A percentile compares a stretch with the other conserved stretches of the same genome.
phyloP scores from a whole-genome alignment of 1,140 invertebrate genomes.

The Magallana ariakensis region DNA sequence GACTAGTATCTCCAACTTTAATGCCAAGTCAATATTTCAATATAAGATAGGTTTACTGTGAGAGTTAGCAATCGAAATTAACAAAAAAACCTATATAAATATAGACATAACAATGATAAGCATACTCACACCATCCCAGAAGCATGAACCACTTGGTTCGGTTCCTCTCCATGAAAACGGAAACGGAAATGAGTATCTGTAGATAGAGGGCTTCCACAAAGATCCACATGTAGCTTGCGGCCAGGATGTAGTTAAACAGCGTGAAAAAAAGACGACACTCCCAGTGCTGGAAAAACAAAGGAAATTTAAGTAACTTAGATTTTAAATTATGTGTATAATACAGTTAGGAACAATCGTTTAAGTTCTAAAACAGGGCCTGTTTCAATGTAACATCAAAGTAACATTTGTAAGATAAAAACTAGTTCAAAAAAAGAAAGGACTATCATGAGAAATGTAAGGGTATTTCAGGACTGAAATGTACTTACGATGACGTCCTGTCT shows the following conservation, averaged over 20 bases:
- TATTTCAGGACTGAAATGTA: background rate
- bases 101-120: background rate
- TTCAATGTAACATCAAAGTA: no score
- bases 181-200: slow-evolving; percentile 86
- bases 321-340: background rate
- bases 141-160: slow-evolving; percentile 85
- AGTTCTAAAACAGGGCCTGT: no score
- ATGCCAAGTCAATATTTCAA: no score
- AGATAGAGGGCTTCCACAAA: slow-evolving; percentile 91
- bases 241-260: slow-evolving; percentile 86
- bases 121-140: slow-evolving; percentile 86
- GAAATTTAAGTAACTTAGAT: background rate
- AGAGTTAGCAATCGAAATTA: no score
- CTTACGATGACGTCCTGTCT: slow-evolving; percentile 37
- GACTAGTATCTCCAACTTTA: no score
- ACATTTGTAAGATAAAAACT: no score
- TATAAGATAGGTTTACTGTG: no score
- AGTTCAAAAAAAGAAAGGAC: no score
- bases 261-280: slow-evolving; percentile 86
- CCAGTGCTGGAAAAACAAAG: slow-evolving; percentile 79
- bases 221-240: slow-evolving; percentile 89
- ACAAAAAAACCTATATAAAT: no score
- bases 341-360: no score
- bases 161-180: slow-evolving; percentile 86
- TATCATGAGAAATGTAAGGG: no score